Evolutionary conservation across 2,113 vertebrate species (phyloP), one percentile per base, ranked within the genome.

Genomic region (Cyanistes caeruleus): DNA sequence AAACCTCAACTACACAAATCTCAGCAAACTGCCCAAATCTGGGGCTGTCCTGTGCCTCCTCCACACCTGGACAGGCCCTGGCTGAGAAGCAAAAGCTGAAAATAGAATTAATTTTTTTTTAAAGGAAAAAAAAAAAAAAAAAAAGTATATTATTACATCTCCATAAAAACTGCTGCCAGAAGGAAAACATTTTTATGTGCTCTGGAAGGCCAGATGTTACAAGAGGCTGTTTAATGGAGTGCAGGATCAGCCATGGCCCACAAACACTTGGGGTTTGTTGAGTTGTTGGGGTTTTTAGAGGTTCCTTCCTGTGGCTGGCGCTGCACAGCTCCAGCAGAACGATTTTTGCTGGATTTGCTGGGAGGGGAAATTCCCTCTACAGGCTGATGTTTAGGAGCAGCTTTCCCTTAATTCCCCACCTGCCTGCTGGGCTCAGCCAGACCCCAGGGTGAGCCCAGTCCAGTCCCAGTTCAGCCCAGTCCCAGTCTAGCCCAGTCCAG

Each of bases 81-180:
- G 77, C 35, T 53, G 90, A 72, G n/a, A 17, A 80, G 52, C 72
- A 70, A 62, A 72, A 79, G 72, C 92, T 94, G 95, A 88, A 97
- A 96, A 95, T 1, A 95, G 91, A 84, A 58, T 39, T 16, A 3
- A 3, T 77, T 93, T 53, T 80, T 55, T 67, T 59, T n/a, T 52
- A 11, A 33, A 39, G 11, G 37, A 37, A 37, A 37, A 37, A 39
- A 39, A 39, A 39, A 39, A 39, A 39, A 39, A 39, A 39, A 91
- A 84, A 73, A 89, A 2, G 31, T 68, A 5, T 93, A 76, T 96
- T 97, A 96, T 95, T 97, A 97, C 96, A 92, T 91, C 86, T 89
- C 95, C 75, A 95, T 96, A 97, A 96, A 97, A 96, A 59, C 16
- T 33, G 95, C 96, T 97, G 97, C 97, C 97, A 97, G 97, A 90